Base-by-base conservation (phyloP, 2,113 vertebrate species). In the Psophia crepitans region DNA sequence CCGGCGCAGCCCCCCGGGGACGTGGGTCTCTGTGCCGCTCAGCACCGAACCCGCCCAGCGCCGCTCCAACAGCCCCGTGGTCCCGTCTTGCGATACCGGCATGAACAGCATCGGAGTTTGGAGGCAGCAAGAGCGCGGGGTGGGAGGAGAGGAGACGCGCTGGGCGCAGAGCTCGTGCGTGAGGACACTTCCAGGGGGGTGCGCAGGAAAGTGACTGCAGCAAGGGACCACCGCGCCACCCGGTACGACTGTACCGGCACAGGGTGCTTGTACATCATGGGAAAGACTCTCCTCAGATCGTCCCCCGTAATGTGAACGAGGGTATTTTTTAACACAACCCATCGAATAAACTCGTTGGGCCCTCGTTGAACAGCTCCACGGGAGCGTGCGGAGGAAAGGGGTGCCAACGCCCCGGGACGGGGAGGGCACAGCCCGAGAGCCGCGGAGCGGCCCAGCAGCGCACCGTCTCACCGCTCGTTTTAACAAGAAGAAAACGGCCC, bases 331-430 rank as follows among this genome's bases (percentile, higher is more conserved):
- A 69, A 18, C 30, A 37, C 49, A 92, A 10, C 5, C 43, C 48
- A 21, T 0, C 4, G 39, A 19, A 18, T 11, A 5, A 21, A 44
- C 23, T 2, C 0, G n/a, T n/a, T n/a, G 0, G 32, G 35, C 32
- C 26, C 21, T 56, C 0, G 0, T 35, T 54, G 8, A 46, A 32
- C 23, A 32, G 51, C 75, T 74, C 65, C 39, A 8, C 1, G 9
- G 58, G 41, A 41, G 21, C 3, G 7, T 1, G 4, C 0, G 3
- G 43, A 66, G 41, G 20, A 19, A 46, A 32, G 21, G 26, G 10
- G 11, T 1, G 6, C 4, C 14, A 3, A 39, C 8, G 9, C 22
- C 6, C 0, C 0, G 0, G 49, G 32, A 27, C 4, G 56, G 60
- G 17, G 5, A 33, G 39, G 44, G 43, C 18, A 7, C 53, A 53